Percentiles rank a stretch among this genome's conserved stretches.
Conservation (phyloP, 2,888 invertebrate genomes). For the Minunthozetes semirufus region DNA sequence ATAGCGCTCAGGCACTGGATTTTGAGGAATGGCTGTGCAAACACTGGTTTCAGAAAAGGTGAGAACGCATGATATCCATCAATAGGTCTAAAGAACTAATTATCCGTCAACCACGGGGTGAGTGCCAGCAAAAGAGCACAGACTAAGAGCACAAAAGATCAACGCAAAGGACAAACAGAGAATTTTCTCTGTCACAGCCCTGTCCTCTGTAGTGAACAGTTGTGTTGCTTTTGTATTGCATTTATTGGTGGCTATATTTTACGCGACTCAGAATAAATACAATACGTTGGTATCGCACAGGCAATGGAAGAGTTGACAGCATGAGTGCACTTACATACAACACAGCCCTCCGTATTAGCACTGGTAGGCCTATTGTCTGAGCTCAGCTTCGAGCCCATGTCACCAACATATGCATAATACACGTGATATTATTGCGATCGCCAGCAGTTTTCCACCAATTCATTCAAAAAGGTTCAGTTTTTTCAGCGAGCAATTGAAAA, state of each 20-base stretch:
- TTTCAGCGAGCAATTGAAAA: not conserved
- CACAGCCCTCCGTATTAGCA: not conserved
- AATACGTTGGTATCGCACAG: not conserved
- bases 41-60: not conserved
- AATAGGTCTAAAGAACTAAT: slow-evolving; percentile 25
- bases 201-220: too few relatives aligned
- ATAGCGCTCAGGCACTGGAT: not conserved
- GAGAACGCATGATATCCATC: slow-evolving; percentile 30
- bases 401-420: slow-evolving; percentile 4
- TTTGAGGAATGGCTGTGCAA: not conserved
- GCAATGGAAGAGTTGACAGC: slow-evolving; percentile 15
- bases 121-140: not conserved
- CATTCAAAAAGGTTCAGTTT: not conserved
- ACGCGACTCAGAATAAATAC: slow-evolving; percentile 18
- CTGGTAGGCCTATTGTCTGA: not conserved
- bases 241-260: slow-evolving; percentile 28
- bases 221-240: not conserved
- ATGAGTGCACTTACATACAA: not conserved
- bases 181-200: not conserved
- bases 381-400: slow-evolving; percentile 20
- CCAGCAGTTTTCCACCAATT: too few relatives aligned
- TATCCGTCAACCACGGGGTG: slow-evolving; percentile 23
- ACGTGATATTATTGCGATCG: not conserved
- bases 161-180: slow-evolving; percentile 5
- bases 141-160: not conserved